Evolutionary conservation across 2,113 vertebrate genomes (phyloP), one percentile per base, ranked within the genome.

Genomic region (Laticauda laticaudata): DNA sequence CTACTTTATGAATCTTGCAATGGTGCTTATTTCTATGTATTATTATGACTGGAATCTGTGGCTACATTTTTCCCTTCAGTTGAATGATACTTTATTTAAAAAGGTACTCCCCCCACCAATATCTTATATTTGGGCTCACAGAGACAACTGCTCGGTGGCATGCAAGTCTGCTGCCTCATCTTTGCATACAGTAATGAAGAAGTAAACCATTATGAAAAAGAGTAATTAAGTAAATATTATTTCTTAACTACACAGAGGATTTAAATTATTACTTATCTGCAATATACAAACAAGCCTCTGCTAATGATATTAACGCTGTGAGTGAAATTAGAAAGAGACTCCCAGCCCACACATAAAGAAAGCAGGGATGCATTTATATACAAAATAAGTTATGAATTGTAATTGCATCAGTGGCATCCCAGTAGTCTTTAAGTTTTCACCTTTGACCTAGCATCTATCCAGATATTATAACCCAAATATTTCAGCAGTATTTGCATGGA

Each of bases 301-400:
- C 90, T 92, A 92, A 93, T 93, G 51, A 93, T 69, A 39, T 81
- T 94, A 92, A 20, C 18, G 93, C 51, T 81, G 87, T 59, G 90
- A 93, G 18, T 14, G 45, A 93, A 95, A 95, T 69, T 91, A 94
- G 56, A 95, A 96, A 95, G 55, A 93, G 94, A 88, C 2, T 89
- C 81, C 48, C 91, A 3, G 0, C 5, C 95, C 94, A 75, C 12
- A 57, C 0, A 0, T 90, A 90, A 89, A 26, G 34, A 90, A 43
- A 93, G 1, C 11, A 95, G 87, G 93, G 89, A 0, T 0, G 0
- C 92, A 91, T 95, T 91, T 92, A 57, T 89, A 90, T 20, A 10
- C 88, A 93, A 94, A 95, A 86, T 51, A 93, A 1, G 3, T 53
- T 95, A 93, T 95, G 8, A 59, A 45, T 14, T 90, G 20, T 64